Base-by-base conservation (phyloP, 1,140 invertebrate species). In the Zaprionus taronus region DNA sequence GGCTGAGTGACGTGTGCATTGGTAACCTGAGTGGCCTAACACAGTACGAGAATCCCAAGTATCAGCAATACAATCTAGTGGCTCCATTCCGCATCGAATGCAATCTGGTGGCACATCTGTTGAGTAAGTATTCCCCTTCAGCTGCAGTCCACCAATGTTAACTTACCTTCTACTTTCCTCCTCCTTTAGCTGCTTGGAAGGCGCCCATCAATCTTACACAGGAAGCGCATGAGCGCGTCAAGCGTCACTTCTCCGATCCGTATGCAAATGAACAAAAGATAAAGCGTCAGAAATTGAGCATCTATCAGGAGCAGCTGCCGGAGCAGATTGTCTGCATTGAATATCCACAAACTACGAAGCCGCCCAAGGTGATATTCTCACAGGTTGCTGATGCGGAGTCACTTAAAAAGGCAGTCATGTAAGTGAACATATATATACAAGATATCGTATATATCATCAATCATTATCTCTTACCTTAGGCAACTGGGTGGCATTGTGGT, bases 1-100 rank as follows among this genome's bases (percentile, higher is more conserved):
- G 98, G 98, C 93, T 99, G 51, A 98, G 97, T 64, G 98, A 99
- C 93, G 94, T 99, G 44, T 94, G 99, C 77, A 96, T 99, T 70
- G 98, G 98, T 1, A 97, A 98, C 92, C 95, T 96, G 91, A 96
- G 95, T 79, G 96, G 96, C 5, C 93, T 98, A 1, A 95, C 97
- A 89, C 97, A 96, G 93, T 96, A 95, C 61, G 97, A 97, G 79
- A 96, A 95, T 89, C 95, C 95, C 1, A 97, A 97, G 83, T 99
- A 98, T 92, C 97, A 98, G 81, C 96, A 98, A 76, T 98, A 97
- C 89, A 96, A 95, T 78, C 87, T 96, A 20, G 95, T 95, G 2
- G 95, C 96, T 92, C 97, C 97, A 5, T 98, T 99, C 92, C 94
- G 96, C 83, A 95, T 99, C 91, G 98, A 99, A 92, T 96, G 97